Percentiles rank a stretch among this genome's conserved stretches.
Evolutionary conservation across 2,888 invertebrate genomes (phyloP).

Genomic region (Scaptomyza parva): DNA sequence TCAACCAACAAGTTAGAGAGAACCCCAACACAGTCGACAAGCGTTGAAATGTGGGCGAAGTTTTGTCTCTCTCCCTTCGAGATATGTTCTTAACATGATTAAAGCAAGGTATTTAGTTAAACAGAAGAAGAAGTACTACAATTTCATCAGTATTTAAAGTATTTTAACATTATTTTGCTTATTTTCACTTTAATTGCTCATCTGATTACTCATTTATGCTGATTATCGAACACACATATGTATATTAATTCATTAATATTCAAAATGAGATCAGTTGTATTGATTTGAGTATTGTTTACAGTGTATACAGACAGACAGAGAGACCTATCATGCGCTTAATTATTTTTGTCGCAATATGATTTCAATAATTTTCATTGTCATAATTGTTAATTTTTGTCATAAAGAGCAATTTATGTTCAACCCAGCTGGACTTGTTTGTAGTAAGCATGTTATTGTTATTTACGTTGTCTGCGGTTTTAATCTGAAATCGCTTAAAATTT

Average conservation of each 20-base stretch:
- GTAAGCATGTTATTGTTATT: constrained; percentile 19
- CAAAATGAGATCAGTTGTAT: not conserved
- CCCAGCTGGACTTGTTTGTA: constrained; percentile 15
- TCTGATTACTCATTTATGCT: constrained; percentile 11
- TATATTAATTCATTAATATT: constrained; percentile 1
- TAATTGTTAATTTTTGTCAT: constrained; percentile 63
- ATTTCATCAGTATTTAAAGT: not conserved
- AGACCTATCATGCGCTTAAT: constrained; percentile 52
- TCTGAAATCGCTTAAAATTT: constrained; percentile 63
- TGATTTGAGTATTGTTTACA: constrained; percentile 31
- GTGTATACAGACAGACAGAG: constrained; percentile 14
- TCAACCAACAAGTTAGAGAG: constrained; percentile 37
- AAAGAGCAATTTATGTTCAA: constrained; percentile 55
- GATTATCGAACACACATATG: constrained; percentile 3
- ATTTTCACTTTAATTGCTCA: constrained; percentile 15
- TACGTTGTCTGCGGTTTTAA: constrained; percentile 63
- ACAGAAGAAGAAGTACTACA: too few relatives aligned
- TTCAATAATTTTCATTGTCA: constrained; percentile 62
- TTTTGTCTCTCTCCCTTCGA: constrained; percentile 1
- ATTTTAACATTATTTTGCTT: not conserved
- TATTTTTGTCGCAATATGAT: constrained; percentile 61
- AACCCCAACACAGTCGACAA: constrained; percentile 30
- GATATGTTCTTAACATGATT: constrained; percentile 16
- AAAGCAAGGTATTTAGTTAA: constrained; percentile 5
- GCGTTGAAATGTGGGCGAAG: constrained; percentile 45